phyloP scores from a whole-genome alignment of 2,888 invertebrate genomes.

The Drosophila mercatorum region DNA sequence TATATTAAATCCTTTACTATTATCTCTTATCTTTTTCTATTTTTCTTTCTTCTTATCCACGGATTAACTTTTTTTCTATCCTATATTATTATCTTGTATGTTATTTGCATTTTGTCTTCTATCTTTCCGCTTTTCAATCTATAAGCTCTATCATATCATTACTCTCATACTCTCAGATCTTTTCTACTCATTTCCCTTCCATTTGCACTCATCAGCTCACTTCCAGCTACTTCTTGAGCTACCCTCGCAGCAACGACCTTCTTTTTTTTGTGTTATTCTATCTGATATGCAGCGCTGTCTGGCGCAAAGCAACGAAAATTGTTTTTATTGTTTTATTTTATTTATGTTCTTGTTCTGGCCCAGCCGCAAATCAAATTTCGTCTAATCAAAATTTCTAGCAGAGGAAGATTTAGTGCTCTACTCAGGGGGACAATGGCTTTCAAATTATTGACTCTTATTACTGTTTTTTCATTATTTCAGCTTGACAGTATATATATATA shows the following conservation, averaged over 20 bases:
- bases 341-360: not conserved
- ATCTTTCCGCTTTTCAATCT: no score
- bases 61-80: no score
- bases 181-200: not conserved
- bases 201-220: not conserved
- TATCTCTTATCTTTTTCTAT: no score
- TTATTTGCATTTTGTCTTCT: no score
- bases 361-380: slow-evolving; percentile 12
- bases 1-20: no score
- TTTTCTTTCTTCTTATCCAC: no score
- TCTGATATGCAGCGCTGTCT: slow-evolving; percentile 33
- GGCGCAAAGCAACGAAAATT: slow-evolving; percentile 14
- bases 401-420: slow-evolving; percentile 43
- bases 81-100: no score
- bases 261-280: slow-evolving; percentile 1
- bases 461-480: not conserved
- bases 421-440: slow-evolving; percentile 42
- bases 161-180: no score
- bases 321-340: slow-evolving; percentile 4
- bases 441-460: slow-evolving; percentile 46
- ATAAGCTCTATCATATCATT: no score
- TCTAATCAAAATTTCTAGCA: slow-evolving; percentile 6
- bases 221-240: not conserved
- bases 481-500: slow-evolving; percentile 47
- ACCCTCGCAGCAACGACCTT: slow-evolving; percentile 5